Evolutionary conservation across 2,888 invertebrate genomes (phyloP).

Genomic region (Dysmachus trigonus): DNA sequence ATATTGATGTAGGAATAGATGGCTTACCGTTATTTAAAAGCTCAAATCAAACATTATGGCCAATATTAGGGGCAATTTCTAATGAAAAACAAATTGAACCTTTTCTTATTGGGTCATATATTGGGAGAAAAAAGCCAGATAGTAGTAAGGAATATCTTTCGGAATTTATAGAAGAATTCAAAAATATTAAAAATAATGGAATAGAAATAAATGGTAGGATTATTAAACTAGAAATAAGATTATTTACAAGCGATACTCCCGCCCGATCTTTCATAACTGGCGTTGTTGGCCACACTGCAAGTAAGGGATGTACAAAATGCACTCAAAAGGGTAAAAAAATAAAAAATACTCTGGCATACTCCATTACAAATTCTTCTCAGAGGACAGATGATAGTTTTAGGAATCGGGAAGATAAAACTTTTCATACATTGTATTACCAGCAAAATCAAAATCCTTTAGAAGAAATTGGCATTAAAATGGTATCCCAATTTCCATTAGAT

Average conservation of each 20-base stretch:
- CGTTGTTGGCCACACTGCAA: too few species aligned
- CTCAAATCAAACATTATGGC: background rate
- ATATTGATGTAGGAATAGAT: too few species aligned
- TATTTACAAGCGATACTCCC: too few species aligned
- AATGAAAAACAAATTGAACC: background rate
- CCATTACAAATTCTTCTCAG: background rate
- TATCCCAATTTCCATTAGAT: constrained; percentile 44
- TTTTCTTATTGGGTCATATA: too few species aligned
- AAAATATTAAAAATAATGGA: background rate
- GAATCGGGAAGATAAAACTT: background rate
- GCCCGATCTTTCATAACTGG: too few species aligned
- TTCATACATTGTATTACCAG: background rate
- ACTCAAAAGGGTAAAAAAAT: background rate
- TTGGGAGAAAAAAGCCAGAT: background rate
- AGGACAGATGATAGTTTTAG: background rate
- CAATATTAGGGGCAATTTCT: background rate
- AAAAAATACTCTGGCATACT: background rate
- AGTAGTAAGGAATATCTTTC: too few species aligned
- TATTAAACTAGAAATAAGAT: too few species aligned
- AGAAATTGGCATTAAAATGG: constrained; percentile 45
- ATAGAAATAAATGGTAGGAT: background rate
- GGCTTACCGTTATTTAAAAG: background rate
- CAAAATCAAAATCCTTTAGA: background rate
- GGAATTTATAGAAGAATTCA: too few species aligned
- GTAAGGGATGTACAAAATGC: background rate